These are phyloP conservation scores for Telenomus remus DNA, from an alignment of 1,140 invertebrate genomes.

Conservation along the genomic window DNA sequence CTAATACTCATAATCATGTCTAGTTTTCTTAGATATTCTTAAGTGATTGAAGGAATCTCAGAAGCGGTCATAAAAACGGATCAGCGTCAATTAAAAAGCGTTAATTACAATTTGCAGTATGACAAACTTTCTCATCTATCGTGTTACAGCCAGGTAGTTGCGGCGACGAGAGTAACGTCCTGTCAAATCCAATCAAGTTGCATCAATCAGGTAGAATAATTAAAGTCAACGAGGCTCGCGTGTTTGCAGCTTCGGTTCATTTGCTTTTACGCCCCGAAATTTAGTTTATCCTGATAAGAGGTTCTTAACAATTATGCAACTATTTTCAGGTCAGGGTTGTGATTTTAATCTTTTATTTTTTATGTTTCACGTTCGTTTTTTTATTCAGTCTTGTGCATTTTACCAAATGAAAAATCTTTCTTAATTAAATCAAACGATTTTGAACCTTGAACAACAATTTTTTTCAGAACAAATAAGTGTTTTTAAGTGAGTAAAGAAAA, in stretches of 20 bases:
- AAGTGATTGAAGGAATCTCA: not conserved
- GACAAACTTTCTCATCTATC: slow-evolving; percentile 29
- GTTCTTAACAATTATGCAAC: slow-evolving; percentile 23
- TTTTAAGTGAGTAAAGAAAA: no score
- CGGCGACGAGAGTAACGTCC: slow-evolving; percentile 27
- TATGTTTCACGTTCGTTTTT: not conserved
- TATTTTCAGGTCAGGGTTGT: slow-evolving; percentile 9
- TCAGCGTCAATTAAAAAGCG: no score
- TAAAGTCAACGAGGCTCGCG: slow-evolving; percentile 26
- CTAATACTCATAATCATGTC: no score
- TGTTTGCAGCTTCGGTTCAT: not conserved
- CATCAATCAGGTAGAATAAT: slow-evolving; percentile 42
- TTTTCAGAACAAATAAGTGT: no score
- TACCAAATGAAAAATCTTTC: no score
- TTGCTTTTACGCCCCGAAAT: slow-evolving; percentile 14
- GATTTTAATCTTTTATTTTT: not conserved
- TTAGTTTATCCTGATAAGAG: slow-evolving; percentile 2
- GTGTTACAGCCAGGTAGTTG: slow-evolving; percentile 16
- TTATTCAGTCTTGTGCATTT: no score
- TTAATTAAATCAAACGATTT: no score
- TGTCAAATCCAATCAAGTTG: slow-evolving; percentile 37
- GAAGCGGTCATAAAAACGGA: slow-evolving; percentile 2
- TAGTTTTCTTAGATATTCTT: no score
- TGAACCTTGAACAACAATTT: no score
- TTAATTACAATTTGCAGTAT: slow-evolving; percentile 18